Percentiles rank a stretch among this genome's conserved stretches.
These are phyloP conservation scores for Heliangelus exortis DNA, from an alignment of 2,797 vertebrate genomes.

Conservation along the genomic window DNA sequence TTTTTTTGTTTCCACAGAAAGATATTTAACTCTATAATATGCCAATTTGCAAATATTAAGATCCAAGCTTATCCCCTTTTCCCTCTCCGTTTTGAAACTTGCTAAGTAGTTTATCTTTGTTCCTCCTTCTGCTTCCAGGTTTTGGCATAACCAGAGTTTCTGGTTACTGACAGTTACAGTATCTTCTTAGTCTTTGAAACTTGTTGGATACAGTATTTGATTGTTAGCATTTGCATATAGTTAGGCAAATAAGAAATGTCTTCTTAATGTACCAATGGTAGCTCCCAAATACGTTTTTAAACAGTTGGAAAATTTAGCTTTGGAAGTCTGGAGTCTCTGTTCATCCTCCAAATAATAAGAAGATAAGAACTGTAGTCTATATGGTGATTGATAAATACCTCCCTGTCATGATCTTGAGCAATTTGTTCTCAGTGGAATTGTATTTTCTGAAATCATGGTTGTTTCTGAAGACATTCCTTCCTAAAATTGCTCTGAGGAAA, in stretches of 20 bases:
- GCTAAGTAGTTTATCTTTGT: background rate
- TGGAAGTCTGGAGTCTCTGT: background rate
- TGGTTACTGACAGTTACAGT: background rate
- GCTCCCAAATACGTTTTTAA: background rate
- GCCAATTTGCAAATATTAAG: background rate
- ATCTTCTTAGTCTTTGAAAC: background rate
- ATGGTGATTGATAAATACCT: background rate
- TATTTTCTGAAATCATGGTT: background rate
- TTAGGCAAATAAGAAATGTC: background rate
- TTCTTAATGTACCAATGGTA: background rate
- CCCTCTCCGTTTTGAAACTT: background rate
- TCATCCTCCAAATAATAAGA: background rate
- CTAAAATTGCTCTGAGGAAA: background rate
- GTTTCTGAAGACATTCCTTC: background rate
- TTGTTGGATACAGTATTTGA: background rate
- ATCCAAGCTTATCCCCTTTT: background rate
- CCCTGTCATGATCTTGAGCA: background rate
- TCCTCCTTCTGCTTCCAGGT: background rate
- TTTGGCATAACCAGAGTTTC: background rate
- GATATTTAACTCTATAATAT: background rate
- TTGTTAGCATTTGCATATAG: background rate
- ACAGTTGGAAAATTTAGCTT: background rate
- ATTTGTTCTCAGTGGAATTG: background rate
- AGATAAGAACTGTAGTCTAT: background rate
- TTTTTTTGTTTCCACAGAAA: background rate